These are phyloP conservation scores for Anarrhichthys ocellatus DNA, from an alignment of 2,113 vertebrate species.

Conservation along the genomic window DNA sequence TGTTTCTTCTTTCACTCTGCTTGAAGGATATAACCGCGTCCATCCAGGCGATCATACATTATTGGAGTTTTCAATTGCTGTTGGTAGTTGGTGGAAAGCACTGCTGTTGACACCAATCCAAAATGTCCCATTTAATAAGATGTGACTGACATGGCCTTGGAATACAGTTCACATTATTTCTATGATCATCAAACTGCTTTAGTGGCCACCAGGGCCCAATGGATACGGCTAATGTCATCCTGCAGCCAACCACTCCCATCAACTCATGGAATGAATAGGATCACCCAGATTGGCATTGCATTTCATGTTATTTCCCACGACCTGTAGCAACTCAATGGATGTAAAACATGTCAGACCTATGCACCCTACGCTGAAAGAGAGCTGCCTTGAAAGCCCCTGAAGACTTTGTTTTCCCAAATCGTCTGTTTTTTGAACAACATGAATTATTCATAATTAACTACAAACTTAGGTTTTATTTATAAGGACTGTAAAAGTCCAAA, in stretches of 20 bases:
- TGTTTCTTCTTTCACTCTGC: background rate
- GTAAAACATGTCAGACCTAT: background rate
- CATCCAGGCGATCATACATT: slow-evolving; percentile 34
- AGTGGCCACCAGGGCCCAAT: slow-evolving; percentile 31
- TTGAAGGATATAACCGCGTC: slow-evolving; percentile 20
- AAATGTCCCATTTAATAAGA: slow-evolving; percentile 42
- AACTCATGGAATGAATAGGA: background rate
- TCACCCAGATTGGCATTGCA: slow-evolving; percentile 8
- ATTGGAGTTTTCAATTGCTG: slow-evolving; percentile 32
- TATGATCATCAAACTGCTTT: slow-evolving; percentile 34
- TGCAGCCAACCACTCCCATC: slow-evolving; percentile 22
- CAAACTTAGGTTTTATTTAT: background rate
- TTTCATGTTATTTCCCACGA: slow-evolving; percentile 22
- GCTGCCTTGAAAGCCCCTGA: background rate
- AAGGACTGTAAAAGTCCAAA: background rate
- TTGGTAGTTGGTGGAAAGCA: slow-evolving; percentile 21
- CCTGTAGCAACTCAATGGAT: background rate
- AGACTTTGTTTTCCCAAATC: background rate
- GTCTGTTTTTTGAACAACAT: background rate
- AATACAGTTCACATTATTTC: slow-evolving; percentile 47
- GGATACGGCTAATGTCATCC: slow-evolving; percentile 24
- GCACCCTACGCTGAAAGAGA: background rate
- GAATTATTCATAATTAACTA: background rate
- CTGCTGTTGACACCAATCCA: background rate
- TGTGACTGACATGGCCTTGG: slow-evolving; percentile 27